Evolutionary conservation across 2,113 vertebrate genomes (phyloP), one percentile per base, ranked within the genome.

Genomic region (Chunga burmeisteri): DNA sequence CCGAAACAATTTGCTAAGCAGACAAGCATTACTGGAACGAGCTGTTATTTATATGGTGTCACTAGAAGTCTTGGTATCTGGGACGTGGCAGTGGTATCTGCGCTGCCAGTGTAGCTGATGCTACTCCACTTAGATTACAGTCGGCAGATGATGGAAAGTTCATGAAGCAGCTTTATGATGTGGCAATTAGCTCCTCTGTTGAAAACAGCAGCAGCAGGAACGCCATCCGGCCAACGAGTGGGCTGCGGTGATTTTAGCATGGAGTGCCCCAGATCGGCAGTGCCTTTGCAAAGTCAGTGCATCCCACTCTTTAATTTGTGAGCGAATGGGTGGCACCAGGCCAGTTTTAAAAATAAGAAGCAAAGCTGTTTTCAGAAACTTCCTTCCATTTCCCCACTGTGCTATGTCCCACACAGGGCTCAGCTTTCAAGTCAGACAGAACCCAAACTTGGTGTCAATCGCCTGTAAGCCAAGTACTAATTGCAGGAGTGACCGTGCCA

Each of bases 231-330:
- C 20, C 87, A 71, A 22, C 3, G 8, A 72, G 30, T 8, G 58
- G 46, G 46, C 34, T 1, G 6, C 11, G 1, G 59, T 63, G 77
- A 78, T 77, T 88, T 34, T 21, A 78, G 81, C 42, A 29, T 0
- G 0, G 34, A 34, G 30, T 5, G 27, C 0, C 0, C 56, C 34
- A n/a, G 32, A 14, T 38, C 0, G 0, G 36, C 0, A 0, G 13
- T 52, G 42, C 40, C 40, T 14, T 21, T 65, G 49, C 66, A 18
- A 63, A 38, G 15, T 30, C 47, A n/a, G 11, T 3, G 17, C 50
- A 77, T 42, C 50, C 55, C 0, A 1, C n/a, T 53, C 79, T 95
- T 58, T 77, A 88, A 91, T 81, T 58, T 62, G 32, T 66, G 44
- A 81, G 44, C 32, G 82, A 67, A 50, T 15, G 29, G n/a, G 34